Base-by-base conservation (phyloP, 35 echinoderm and acorn worm genomes). In the Ophioderma brevispina region DNA sequence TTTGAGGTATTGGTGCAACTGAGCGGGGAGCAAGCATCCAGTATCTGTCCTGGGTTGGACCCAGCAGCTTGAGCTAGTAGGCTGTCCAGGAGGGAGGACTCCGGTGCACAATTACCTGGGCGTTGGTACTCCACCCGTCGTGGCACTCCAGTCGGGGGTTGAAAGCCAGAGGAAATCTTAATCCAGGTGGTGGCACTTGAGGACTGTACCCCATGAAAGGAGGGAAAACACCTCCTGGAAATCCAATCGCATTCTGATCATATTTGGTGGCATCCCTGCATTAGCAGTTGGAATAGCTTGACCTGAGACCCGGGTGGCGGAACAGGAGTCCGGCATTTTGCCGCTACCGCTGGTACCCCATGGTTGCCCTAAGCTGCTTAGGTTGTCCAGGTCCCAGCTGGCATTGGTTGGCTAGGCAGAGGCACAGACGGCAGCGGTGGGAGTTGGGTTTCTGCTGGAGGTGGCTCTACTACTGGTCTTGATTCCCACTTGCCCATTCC, bases 161-260 rank as follows among this genome's bases (percentile, higher is more conserved):
- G 64, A 97, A 94, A 19, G 88, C 95, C 50, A 88, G 78, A 41
- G 95, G 91, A 35, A 97, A 91, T 23, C 89, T 82, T 28, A 91
- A 82, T 33, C 95, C 95, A 3, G 87, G 91, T 28, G 91, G 91
- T 39, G 91, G 86, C 37, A 97, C 84, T 41, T 91, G 90, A 1
- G 83, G 83, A 40, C 81, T 83, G 33, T 78, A 91, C 10, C 94
- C 90, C 43, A 96, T 84, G 55, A 96, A 93, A 5, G 90, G 94
- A 36, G 94, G 64, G 28, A 96, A 89, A 17, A 96, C 90, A 18
- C 94, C 94, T 0, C 77, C 34, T 37, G 81, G 91, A 36, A 96
- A 86, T 19, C 59, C 59, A 8, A 96, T 77, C 5, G 91, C 94
- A 96, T 96, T 36, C 94, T 81, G 18, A 96, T 79, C 81, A 96